Base-by-base conservation (phyloP, 1,140 invertebrate species). In the Stegodyphus mimosarum region DNA sequence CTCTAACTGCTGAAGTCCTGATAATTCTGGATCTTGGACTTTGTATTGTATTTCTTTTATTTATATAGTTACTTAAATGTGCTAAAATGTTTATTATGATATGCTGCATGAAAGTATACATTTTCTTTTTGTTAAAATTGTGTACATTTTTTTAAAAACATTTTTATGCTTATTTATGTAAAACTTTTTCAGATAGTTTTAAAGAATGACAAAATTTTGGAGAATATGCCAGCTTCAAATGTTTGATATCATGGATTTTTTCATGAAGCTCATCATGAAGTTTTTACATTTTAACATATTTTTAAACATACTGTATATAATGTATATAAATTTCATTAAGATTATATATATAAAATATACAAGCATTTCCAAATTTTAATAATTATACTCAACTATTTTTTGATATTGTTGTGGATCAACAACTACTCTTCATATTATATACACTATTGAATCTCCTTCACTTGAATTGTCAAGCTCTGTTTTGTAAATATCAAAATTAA, bases 151-250 rank as follows among this genome's bases (percentile, higher is more conserved):
- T 55, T 7, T 7, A 55, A 7, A 7, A 55, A 7, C 13, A 55
- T 55, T 55, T 55, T 60, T 60, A 5, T 10, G 15, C 15, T 60
- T 10, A 10, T 60, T 2, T 60, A 60, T 60, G 5, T 60, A 55
- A 7, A 7, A 55, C 53, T 55, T 55, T 87, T 84, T 77, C 69
- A 87, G 80, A 78, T 71, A 60, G 74, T 87, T 11, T 63, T 87
- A n/a, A 83, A 87, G 18, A 84, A 87, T 79, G 86, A 87, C 52
- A 83, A 72, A 10, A 52, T 84, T 11, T 60, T 87, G n/a, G 86
- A 79, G 48, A 83, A 55, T 18, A 84, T 87, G 80, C 74, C 73
- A 78, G 73, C 86, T 55, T 85, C 80, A 17, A 87, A 87, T 79
- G 86, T 87, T 15, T 87, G 51, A 87, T 18, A 49, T 50, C 17